Base-by-base conservation (phyloP, 2,888 invertebrate genomes). In the Caenorhabditis macrosperma region DNA sequence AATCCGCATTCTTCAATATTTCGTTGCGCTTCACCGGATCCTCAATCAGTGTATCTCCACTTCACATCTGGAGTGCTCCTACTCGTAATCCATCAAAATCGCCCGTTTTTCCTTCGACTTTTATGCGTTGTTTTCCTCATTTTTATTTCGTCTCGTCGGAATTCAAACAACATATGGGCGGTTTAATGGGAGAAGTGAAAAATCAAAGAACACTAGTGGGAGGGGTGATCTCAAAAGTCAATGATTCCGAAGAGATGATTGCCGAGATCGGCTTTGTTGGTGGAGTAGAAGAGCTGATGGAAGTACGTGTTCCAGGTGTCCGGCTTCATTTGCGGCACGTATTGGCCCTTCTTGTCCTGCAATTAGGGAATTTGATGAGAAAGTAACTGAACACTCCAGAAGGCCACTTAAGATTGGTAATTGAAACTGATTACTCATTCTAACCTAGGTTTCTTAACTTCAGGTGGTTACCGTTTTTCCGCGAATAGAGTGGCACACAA, bases 171-270 rank as follows among this genome's bases (percentile, higher is more conserved):
- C 6, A 38, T 5, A 33, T 33, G 33, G 33, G 33, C 9, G 9
- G 33, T 38, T 38, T 38, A 41, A 26, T 17, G 54, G 28, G 54
- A 12, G 12, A 67, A 67, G 57, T 67, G 66, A 66, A 66, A 17
- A 17, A 20, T 38, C 38, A 38, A 38, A 12, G 46, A 46, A 46
- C 17, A 35, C n/a, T 33, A 20, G 15, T 9, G 26, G 50, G 26
- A 24, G 5, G 35, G 35, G 20, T 3, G 44, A 35, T 41, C 28
- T 71, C 63, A 75, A 22, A 71, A 75, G 20, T 82, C 75, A 55
- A 84, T 15, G 38, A 81, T 77, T 59, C 89, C 89, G 68, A 89
- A 89, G 7, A 89, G 83, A 74, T 87, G 78, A 80, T 89, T 89
- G 61, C 88, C 88, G 17, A 85, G 72, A 7, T 75, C 78, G n/a